Evolutionary conservation across 2,888 invertebrate species (phyloP), one percentile per base, ranked within the genome.

Genomic region (Parnassius apollo): DNA sequence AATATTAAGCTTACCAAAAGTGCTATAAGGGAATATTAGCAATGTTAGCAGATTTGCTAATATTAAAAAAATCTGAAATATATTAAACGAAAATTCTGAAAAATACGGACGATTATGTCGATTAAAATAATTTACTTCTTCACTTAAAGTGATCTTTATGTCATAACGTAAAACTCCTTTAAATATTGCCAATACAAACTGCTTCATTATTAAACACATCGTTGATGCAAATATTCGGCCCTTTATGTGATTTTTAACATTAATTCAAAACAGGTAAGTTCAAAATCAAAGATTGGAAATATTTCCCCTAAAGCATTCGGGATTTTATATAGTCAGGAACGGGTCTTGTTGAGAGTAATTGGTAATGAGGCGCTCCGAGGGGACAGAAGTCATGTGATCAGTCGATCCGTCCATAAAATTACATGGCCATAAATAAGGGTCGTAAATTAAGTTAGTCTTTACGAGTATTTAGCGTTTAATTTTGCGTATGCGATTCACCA

Each of bases 281-380:
- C n/a, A 53, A 65, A 57, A 59, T 57, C 50, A 57, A 48, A 13
- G 13, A 52, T 18, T n/a, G 54, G 54, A 49, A 22, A 51, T 48
- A 18, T 61, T 66, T 65, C 42, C 70, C 72, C 71, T 68, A 66
- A 70, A 75, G 76, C 70, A 66, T 65, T 66, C 65, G 61, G 62
- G 65, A 67, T 67, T 69, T 71, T 60, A 65, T 70, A 62, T 62
- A 70, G 66, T 61, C 46, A 56, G 56, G 56, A 63, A 52, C 56
- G 56, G 45, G 66, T 75, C 84, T 83, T 79, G 81, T 84, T 85
- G 80, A 35, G 75, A 76, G 79, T 83, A 83, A 85, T 84, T 83
- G 76, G 76, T 74, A 77, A 78, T 75, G 75, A 76, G 68, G 68
- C 64, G 63, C 69, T 75, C 76, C 74, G 59, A 57, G 42, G 68